Evolutionary conservation across 1,140 invertebrate genomes (phyloP).

Genomic region (Diabrotica undecimpunctata): DNA sequence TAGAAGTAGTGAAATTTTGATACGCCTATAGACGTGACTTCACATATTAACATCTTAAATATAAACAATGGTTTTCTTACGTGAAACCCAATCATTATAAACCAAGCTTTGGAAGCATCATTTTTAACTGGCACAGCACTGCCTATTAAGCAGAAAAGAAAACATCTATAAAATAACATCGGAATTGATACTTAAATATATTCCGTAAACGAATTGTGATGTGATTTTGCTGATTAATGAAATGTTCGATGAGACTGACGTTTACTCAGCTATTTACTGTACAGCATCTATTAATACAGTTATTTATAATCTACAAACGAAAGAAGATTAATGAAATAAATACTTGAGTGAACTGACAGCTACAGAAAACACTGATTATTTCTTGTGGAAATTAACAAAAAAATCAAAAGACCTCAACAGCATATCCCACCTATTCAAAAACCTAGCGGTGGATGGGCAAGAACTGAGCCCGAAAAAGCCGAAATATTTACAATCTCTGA

Average conservation of each 20-base stretch:
- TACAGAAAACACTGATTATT: no score
- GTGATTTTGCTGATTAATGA: background rate
- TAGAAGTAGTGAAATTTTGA: no score
- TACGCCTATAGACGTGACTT: constrained; percentile 16
- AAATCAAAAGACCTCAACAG: no score
- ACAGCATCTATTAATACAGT: background rate
- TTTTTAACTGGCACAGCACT: constrained; percentile 1
- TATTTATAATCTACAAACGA: no score
- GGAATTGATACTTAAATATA: background rate
- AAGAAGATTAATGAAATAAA: no score
- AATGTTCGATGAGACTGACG: background rate
- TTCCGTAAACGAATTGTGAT: background rate
- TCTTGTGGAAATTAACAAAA: no score
- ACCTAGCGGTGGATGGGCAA: no score
- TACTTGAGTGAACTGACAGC: no score
- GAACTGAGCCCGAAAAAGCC: no score
- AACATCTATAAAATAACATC: no score
- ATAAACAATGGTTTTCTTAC: constrained; percentile 10
- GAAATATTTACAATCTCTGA: no score
- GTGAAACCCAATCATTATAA: background rate
- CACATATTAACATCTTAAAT: constrained; percentile 18
- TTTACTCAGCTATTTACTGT: background rate
- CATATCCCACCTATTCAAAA: no score
- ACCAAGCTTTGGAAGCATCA: background rate
- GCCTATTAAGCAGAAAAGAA: background rate